Base-by-base conservation (phyloP, 1,140 invertebrate species). In the Propsilocerus akamusi region DNA sequence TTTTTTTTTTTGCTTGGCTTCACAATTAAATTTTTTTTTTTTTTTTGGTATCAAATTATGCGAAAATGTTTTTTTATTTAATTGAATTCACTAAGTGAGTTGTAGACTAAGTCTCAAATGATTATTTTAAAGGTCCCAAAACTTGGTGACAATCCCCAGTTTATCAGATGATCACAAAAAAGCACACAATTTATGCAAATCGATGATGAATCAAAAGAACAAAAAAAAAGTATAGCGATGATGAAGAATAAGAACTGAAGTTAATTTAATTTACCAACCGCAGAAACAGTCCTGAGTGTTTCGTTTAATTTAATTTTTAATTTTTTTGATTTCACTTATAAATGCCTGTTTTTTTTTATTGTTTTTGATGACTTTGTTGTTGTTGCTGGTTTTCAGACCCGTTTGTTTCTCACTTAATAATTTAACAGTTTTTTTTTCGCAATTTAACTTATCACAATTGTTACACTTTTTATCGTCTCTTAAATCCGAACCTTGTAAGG, bases 201-300 rank as follows among this genome's bases (percentile, higher is more conserved):
- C n/a, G n/a, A n/a, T n/a, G n/a, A n/a, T n/a, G n/a, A n/a, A n/a
- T n/a, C n/a, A n/a, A n/a, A n/a, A n/a, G n/a, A n/a, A n/a, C n/a
- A n/a, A n/a, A n/a, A n/a, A n/a, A n/a, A n/a, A n/a, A n/a, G n/a
- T n/a, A n/a, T n/a, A n/a, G n/a, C n/a, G n/a, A n/a, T n/a, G n/a
- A n/a, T n/a, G n/a, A n/a, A n/a, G n/a, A n/a, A n/a, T n/a, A n/a
- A n/a, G n/a, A n/a, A n/a, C n/a, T n/a, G n/a, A n/a, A n/a, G n/a
- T n/a, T n/a, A n/a, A n/a, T n/a, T n/a, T n/a, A n/a, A n/a, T n/a
- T n/a, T n/a, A n/a, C n/a, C n/a, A n/a, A n/a, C n/a, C n/a, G n/a
- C n/a, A n/a, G n/a, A n/a, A n/a, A n/a, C 14, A 41, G 34, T 41
- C 34, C 34, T 41, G 34, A 41, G 34, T 41, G 34, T 37, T 41